A percentile compares a stretch with the other conserved stretches of the same genome.
Evolutionary conservation across 2,797 vertebrate genomes (phyloP).

Genomic region (Hypotaenidia philippensis): DNA sequence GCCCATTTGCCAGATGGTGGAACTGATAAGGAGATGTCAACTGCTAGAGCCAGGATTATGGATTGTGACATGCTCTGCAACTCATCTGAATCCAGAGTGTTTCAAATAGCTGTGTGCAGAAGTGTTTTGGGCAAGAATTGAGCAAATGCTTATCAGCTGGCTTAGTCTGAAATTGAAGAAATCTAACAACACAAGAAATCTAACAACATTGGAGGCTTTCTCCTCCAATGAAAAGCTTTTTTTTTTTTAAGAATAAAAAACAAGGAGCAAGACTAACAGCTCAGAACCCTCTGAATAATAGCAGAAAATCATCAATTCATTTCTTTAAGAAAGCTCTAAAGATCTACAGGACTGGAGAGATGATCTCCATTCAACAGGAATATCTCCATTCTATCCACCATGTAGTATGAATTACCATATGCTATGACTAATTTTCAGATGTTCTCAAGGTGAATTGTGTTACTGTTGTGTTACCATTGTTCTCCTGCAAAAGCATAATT

Average conservation of each 20-base stretch:
- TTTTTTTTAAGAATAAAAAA: background rate
- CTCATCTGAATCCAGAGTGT: background rate
- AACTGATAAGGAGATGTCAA: background rate
- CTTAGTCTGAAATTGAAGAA: background rate
- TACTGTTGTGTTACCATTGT: background rate
- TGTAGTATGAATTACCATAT: background rate
- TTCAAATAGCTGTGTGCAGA: background rate
- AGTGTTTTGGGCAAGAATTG: background rate
- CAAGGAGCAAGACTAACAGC: background rate
- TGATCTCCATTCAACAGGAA: background rate
- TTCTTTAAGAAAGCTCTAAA: background rate
- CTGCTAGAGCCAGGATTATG: background rate
- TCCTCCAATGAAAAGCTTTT: background rate
- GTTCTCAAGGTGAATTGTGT: background rate
- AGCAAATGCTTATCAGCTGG: background rate
- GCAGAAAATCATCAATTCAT: background rate
- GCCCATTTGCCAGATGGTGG: background rate
- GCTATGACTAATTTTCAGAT: background rate
- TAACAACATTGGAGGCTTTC: background rate
- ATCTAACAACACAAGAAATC: background rate
- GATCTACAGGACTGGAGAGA: background rate
- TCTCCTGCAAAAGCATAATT: conserved; percentile 3
- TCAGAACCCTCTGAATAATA: background rate
- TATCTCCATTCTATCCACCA: background rate
- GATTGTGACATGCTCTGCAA: background rate